Percentiles rank a stretch among this genome's conserved stretches.
Evolutionary conservation across 2,113 vertebrate species (phyloP).

Genomic region (zebrafish (Danio rerio)): GRCz12tu NC_133181.1:2909001-2909500

Average conservation of each 20-base stretch:
- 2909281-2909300: too few species aligned
- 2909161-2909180: neutral
- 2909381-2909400: neutral
- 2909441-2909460: too few species aligned
- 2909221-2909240: too few species aligned
- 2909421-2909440: too few species aligned
- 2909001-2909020: slow-evolving; percentile 11
- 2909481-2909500: neutral
- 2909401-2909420: neutral
- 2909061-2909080: slow-evolving; percentile 1
- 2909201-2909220: neutral
- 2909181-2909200: neutral
- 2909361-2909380: neutral
- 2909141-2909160: neutral
- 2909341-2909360: too few species aligned
- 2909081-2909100: slow-evolving; percentile 4
- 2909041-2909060: neutral
- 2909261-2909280: too few species aligned
- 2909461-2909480: too few species aligned
- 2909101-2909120: slow-evolving; percentile 7
- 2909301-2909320: too few species aligned
- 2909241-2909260: too few species aligned
- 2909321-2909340: too few species aligned
- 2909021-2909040: neutral
- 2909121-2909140: neutral